Evolutionary conservation across 1,140 invertebrate genomes (phyloP).

Genomic region (Drosophila ananassae): DNA sequence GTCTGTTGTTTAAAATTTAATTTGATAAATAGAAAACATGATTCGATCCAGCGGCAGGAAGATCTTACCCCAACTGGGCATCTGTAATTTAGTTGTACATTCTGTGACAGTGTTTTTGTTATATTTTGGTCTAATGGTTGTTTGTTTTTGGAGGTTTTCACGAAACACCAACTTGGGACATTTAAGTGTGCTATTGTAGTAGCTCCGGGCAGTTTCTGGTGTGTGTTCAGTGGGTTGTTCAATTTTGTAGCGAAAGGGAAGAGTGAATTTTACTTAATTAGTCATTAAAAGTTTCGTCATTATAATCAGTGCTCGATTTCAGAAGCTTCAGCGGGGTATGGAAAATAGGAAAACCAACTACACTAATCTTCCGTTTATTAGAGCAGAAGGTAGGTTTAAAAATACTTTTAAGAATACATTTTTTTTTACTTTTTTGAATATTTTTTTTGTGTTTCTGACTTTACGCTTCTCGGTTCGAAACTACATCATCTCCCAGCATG

Average conservation of each 20-base stretch:
- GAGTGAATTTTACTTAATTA: slow-evolving; percentile 56
- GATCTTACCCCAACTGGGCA: slow-evolving; percentile 23
- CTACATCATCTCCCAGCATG: background rate
- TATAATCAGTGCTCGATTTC: slow-evolving; percentile 47
- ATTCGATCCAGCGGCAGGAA: slow-evolving; percentile 13
- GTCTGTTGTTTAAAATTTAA: slow-evolving; percentile 66
- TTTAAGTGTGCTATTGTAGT: slow-evolving; percentile 43
- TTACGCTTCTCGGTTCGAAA: background rate
- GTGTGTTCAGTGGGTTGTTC: slow-evolving; percentile 5
- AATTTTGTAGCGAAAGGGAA: slow-evolving; percentile 15
- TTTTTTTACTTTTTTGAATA: background rate
- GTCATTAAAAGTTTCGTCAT: slow-evolving; percentile 70
- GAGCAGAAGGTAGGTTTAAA: background rate
- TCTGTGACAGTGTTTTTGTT: slow-evolving; percentile 1
- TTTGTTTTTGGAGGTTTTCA: slow-evolving; percentile 24
- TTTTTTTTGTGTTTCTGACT: background rate
- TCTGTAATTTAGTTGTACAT: slow-evolving; percentile 16
- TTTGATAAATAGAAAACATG: slow-evolving; percentile 67
- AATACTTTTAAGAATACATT: background rate
- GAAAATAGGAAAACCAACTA: too few relatives aligned
- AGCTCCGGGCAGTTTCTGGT: slow-evolving; percentile 32
- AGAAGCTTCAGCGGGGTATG: background rate
- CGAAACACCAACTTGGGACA: slow-evolving; percentile 47
- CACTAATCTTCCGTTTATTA: too few relatives aligned
- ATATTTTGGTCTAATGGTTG: slow-evolving; percentile 32